Evolutionary conservation across 2,888 invertebrate species (phyloP).

Genomic region (Ryuthela nishihirai): DNA sequence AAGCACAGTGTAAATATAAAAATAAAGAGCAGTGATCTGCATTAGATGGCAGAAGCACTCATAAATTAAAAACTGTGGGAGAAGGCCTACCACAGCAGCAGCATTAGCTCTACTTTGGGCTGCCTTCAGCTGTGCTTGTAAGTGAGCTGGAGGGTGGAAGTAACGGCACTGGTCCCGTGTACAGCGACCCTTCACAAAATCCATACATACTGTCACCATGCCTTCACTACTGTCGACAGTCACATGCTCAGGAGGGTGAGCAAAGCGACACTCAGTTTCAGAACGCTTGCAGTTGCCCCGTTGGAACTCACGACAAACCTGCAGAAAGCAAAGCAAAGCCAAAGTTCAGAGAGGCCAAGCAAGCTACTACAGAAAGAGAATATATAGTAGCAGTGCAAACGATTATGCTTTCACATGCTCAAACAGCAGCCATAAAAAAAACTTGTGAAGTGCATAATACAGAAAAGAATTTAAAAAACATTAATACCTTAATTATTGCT

Average conservation of each 20-base stretch:
- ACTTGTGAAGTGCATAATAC: no score
- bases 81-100: constrained; percentile 38
- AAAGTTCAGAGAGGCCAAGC: no score
- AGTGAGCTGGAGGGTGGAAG: constrained; percentile 99
- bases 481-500: no score
- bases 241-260: constrained; percentile 95
- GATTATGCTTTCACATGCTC: no score
- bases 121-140: constrained; percentile 94
- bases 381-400: not conserved
- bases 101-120: constrained; percentile 32
- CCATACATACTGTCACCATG: constrained; percentile 99
- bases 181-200: constrained; percentile 98
- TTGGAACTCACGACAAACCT: constrained; percentile 91
- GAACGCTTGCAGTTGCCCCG: constrained; percentile 97
- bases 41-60: not conserved
- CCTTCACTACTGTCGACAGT: constrained; percentile 90
- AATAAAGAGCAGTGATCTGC: no score
- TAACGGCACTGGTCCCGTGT: constrained; percentile 99
- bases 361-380: not conserved
- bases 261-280: constrained; percentile 97
- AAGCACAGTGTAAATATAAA: no score
- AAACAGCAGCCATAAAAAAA: no score
- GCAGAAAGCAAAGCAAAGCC: constrained; percentile 38
- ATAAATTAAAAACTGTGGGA: constrained; percentile 9
- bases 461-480: no score